These are phyloP conservation scores for Caradrina kadenii DNA, from an alignment of 2,888 invertebrate species.

Conservation along the genomic window DNA sequence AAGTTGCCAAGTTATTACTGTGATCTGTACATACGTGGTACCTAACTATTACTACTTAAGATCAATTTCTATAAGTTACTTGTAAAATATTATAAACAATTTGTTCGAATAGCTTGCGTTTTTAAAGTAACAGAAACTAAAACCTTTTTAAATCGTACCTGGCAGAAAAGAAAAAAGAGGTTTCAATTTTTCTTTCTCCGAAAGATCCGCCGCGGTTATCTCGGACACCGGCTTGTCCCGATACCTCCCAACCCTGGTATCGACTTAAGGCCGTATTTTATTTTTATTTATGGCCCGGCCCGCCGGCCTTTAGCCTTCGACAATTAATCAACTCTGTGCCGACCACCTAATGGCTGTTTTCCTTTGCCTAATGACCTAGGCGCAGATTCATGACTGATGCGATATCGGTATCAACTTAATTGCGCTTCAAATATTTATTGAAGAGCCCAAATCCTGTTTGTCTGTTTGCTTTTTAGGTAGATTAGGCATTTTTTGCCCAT, in stretches of 20 bases:
- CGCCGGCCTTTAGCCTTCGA: constrained; percentile 70
- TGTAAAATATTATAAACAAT: neutral
- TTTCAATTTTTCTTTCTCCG: constrained; percentile 50
- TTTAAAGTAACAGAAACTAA: neutral
- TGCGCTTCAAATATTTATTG: constrained; percentile 59
- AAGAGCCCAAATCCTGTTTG: constrained; percentile 39
- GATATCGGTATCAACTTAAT: constrained; percentile 66
- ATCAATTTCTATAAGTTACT: neutral
- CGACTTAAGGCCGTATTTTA: constrained; percentile 76
- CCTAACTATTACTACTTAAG: neutral
- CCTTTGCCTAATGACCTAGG: constrained; percentile 79
- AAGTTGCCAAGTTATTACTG: constrained; percentile 19
- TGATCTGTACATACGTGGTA: neutral
- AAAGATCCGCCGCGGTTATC: constrained; percentile 56
- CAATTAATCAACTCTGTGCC: constrained; percentile 81
- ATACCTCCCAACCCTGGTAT: constrained; percentile 63
- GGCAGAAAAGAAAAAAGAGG: constrained; percentile 19
- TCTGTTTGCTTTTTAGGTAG: constrained; percentile 34
- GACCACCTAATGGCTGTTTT: constrained; percentile 78
- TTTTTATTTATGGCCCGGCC: constrained; percentile 79
- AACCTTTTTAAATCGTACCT: constrained; percentile 8
- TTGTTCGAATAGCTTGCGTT: neutral
- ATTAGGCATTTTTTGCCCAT: neutral
- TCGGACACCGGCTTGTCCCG: constrained; percentile 47
- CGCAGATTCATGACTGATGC: constrained; percentile 69